Evolutionary conservation across 2,113 vertebrate genomes (phyloP).

Genomic region (Numida meleagris): DNA sequence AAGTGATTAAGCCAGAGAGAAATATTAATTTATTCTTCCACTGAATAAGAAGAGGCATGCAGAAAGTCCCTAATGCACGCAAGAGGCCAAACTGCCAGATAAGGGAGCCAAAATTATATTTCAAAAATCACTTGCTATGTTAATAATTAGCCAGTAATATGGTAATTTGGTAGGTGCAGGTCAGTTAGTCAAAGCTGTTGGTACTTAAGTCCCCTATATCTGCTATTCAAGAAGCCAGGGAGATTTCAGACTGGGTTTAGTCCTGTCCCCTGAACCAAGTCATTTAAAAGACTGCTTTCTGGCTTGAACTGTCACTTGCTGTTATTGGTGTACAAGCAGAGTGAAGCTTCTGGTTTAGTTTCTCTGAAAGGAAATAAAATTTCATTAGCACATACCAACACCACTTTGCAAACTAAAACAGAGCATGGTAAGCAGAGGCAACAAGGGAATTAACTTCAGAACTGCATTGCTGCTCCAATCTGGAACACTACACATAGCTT

Average conservation of each 20-base stretch:
- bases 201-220: not conserved
- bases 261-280: not conserved
- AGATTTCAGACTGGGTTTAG: not conserved
- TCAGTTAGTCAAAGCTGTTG: not conserved
- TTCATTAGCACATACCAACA: slow-evolving; percentile 14
- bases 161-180: not conserved
- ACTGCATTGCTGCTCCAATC: not conserved
- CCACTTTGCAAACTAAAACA: not conserved
- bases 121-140: not conserved
- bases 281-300: not conserved
- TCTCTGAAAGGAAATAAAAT: slow-evolving; percentile 6
- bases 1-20: slow-evolving; percentile 35
- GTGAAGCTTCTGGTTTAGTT: not conserved
- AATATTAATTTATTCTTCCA: slow-evolving; percentile 42
- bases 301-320: not conserved
- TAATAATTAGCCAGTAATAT: not conserved
- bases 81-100: not conserved
- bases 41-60: slow-evolving; percentile 1
- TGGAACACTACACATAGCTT: not conserved
- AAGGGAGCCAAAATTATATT: not conserved
- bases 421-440: not conserved
- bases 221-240: not conserved
- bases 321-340: not conserved
- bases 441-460: slow-evolving; percentile 28
- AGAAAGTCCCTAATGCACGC: not conserved